A percentile compares a stretch with the other conserved stretches of the same genome.
These are phyloP conservation scores for Brachypalpus laphriformis DNA, from an alignment of 2,888 invertebrate species.

Conservation along the genomic window DNA sequence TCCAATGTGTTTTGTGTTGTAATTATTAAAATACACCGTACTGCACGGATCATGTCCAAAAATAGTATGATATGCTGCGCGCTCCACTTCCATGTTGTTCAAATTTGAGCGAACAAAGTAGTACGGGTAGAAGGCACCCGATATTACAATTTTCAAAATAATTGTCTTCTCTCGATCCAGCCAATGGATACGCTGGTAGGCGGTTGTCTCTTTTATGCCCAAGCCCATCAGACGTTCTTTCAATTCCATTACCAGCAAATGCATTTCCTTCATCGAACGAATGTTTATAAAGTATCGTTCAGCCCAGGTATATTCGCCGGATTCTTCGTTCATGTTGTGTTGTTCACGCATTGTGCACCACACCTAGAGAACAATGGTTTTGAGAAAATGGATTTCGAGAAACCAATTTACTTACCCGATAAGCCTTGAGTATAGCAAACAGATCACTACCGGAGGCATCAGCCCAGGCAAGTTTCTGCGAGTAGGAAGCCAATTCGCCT, in stretches of 20 bases:
- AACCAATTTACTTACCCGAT: conserved; percentile 84
- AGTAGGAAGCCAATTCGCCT: conserved; percentile 86
- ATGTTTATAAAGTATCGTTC: conserved; percentile 87
- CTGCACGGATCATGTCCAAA: conserved; percentile 90
- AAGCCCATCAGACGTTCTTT: conserved; percentile 85
- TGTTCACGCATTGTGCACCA: conserved; percentile 87
- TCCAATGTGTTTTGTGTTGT: conserved; percentile 87
- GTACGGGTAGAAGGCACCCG: conserved; percentile 94
- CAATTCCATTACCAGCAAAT: conserved; percentile 89
- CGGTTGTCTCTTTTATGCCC: conserved; percentile 85
- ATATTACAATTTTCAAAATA: conserved; percentile 86
- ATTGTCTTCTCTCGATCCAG: conserved; percentile 84
- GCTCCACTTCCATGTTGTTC: conserved; percentile 85
- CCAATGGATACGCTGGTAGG: conserved; percentile 82
- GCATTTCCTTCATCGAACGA: conserved; percentile 89
- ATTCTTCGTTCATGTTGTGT: conserved; percentile 84
- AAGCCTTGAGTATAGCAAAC: conserved; percentile 91
- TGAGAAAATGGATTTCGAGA: not conserved
- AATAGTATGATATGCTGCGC: conserved; percentile 86
- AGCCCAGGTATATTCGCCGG: conserved; percentile 87
- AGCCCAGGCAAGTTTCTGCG: conserved; percentile 91
- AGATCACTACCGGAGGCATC: conserved; percentile 92
- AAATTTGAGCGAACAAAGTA: conserved; percentile 88
- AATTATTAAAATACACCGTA: conserved; percentile 88
- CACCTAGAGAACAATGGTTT: conserved; percentile 83